Conservation (phyloP, 2,797 vertebrate genomes). For the Hyperoplus immaculatus region DNA sequence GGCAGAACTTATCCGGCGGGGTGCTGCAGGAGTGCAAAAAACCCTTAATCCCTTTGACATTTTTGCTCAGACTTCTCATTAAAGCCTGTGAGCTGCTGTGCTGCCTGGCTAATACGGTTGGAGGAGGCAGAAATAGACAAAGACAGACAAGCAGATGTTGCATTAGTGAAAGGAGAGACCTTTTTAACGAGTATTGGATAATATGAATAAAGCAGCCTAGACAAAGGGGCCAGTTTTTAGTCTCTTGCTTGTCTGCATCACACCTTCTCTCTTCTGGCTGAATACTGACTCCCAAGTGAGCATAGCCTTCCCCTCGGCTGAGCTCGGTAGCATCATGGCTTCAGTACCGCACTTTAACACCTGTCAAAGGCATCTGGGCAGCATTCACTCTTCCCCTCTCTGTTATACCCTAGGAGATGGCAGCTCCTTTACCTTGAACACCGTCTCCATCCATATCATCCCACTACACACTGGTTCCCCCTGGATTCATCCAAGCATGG, state of each 20-base stretch:
- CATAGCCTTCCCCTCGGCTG: slow-evolving; percentile 3
- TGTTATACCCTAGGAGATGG: slow-evolving; percentile 28
- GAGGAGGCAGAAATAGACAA: slow-evolving; percentile 19
- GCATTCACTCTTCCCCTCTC: slow-evolving; percentile 29
- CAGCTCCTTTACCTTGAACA: slow-evolving; percentile 48
- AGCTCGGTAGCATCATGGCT: slow-evolving; percentile 37
- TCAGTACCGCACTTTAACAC: slow-evolving; percentile 38
- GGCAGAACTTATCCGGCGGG: slow-evolving; percentile 63
- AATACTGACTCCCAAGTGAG: slow-evolving; percentile 34
- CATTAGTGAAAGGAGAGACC: slow-evolving; percentile 9
- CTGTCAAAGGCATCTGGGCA: slow-evolving; percentile 50
- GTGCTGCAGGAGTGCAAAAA: slow-evolving; percentile 62
- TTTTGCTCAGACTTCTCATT: slow-evolving; percentile 69
- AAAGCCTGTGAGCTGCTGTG: slow-evolving; percentile 63
- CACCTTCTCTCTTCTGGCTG: slow-evolving; percentile 29
- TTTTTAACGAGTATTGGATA: slow-evolving; percentile 18
- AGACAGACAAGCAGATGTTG: slow-evolving; percentile 36
- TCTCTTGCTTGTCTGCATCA: background rate
- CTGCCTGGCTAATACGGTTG: slow-evolving; percentile 28
- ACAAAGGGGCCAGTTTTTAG: slow-evolving; percentile 5
- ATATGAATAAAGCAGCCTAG: background rate
- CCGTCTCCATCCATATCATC: slow-evolving; percentile 42
- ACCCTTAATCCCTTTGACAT: slow-evolving; percentile 78
- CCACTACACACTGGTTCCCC: slow-evolving; percentile 40
- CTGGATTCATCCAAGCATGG: slow-evolving; percentile 43